phyloP scores from a whole-genome alignment of 1,140 invertebrate species.

The Apis dorsata region DNA sequence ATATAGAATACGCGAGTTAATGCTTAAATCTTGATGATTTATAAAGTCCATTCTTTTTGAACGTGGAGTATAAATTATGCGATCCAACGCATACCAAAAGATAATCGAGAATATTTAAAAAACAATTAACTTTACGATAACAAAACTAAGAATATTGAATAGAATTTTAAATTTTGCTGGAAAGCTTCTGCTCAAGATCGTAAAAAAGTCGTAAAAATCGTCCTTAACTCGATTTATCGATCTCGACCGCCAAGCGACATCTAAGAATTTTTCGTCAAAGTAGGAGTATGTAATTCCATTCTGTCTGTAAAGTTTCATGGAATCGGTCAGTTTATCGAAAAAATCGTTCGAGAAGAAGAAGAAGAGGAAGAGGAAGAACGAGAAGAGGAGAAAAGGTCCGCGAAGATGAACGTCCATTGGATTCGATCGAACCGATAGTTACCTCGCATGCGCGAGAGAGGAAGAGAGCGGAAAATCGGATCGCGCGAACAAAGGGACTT shows the following conservation, averaged over 20 bases:
- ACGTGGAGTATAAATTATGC: too few relatives aligned
- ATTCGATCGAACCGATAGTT: constrained; percentile 17
- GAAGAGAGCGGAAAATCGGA: constrained; percentile 18
- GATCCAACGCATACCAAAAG: too few relatives aligned
- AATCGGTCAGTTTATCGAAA: constrained; percentile 6
- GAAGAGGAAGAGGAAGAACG: background rate
- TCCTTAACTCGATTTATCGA: too few relatives aligned
- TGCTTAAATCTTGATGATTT: background rate
- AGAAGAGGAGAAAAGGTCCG: background rate
- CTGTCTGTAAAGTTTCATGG: background rate
- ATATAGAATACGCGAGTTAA: background rate
- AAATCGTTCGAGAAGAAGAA: background rate
- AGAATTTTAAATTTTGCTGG: too few relatives aligned
- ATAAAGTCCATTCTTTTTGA: background rate
- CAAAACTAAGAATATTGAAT: too few relatives aligned
- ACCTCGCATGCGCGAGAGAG: background rate
- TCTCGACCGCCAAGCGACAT: too few relatives aligned
- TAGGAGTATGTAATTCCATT: too few relatives aligned
- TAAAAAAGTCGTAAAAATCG: too few relatives aligned
- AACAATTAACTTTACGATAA: too few relatives aligned
- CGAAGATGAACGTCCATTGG: background rate
- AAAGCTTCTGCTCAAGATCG: too few relatives aligned
- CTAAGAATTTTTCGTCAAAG: too few relatives aligned
- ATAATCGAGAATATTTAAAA: too few relatives aligned
- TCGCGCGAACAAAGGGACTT: constrained; percentile 44